Percentiles rank a stretch among this genome's conserved stretches.
phyloP scores from a whole-genome alignment of 2,797 vertebrate genomes.

The Pristis pectinata region DNA sequence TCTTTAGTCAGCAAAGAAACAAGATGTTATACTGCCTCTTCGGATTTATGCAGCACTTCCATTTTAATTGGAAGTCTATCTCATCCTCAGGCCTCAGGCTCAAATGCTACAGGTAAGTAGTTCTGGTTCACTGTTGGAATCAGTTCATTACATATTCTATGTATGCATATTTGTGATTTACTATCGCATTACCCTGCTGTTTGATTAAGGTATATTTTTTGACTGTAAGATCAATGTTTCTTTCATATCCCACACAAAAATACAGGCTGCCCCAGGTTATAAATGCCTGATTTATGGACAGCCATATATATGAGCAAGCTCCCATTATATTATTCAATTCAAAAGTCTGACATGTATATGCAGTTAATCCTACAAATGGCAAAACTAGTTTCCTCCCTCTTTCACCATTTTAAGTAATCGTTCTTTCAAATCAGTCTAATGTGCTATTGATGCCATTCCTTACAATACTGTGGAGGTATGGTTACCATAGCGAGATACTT shows the following conservation, averaged over 20 bases:
- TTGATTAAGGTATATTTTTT: background rate
- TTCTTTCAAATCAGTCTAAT: too few species aligned
- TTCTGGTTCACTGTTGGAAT: background rate
- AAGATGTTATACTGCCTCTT: background rate
- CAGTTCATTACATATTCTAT: background rate
- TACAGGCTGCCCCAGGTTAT: too few species aligned
- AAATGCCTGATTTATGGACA: too few species aligned
- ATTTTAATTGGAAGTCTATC: background rate
- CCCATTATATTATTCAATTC: too few species aligned
- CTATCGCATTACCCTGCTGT: background rate
- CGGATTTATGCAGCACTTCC: background rate
- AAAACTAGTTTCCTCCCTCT: too few species aligned
- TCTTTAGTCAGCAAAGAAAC: background rate
- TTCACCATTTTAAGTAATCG: too few species aligned
- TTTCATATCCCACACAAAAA: background rate
- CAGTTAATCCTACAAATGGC: too few species aligned
- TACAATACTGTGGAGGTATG: too few species aligned
- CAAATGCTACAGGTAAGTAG: background rate
- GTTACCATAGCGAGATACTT: too few species aligned
- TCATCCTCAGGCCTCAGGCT: background rate
- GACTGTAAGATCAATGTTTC: background rate
- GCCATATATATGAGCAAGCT: too few species aligned
- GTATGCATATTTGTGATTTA: background rate
- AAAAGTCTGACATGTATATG: too few species aligned
- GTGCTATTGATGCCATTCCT: too few species aligned